Percentiles rank a stretch among this genome's conserved stretches.
phyloP scores from a whole-genome alignment of 2,113 vertebrate genomes.

The Ageneiosus marmoratus region DNA sequence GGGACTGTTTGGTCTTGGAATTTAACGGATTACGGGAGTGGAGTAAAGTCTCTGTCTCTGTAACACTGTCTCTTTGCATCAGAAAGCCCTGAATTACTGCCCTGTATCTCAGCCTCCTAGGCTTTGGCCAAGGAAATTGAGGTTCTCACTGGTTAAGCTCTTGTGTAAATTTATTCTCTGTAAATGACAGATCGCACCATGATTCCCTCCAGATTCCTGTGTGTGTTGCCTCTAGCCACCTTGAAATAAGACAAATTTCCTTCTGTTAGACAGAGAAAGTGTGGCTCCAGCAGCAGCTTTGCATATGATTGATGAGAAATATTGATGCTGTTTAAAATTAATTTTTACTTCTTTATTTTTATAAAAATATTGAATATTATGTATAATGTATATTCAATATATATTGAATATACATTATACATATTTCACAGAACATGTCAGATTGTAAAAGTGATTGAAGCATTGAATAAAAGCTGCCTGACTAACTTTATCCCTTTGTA shows the following conservation, averaged over 20 bases:
- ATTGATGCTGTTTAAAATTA: neutral
- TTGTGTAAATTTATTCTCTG: conserved; percentile 57
- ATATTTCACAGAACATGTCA: neutral
- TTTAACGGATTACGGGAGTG: conserved; percentile 47
- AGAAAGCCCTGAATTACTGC: conserved; percentile 57
- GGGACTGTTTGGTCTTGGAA: conserved; percentile 47
- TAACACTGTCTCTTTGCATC: conserved; percentile 57
- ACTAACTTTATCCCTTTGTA: neutral
- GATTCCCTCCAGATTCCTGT: conserved; percentile 42
- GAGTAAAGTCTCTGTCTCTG: conserved; percentile 51
- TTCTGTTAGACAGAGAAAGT: neutral
- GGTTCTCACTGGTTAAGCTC: conserved; percentile 54
- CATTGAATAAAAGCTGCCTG: neutral
- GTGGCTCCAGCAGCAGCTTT: neutral
- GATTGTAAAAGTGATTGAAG: neutral
- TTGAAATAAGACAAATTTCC: conserved; percentile 30
- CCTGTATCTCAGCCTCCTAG: conserved; percentile 48
- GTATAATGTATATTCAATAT: too few relatives aligned
- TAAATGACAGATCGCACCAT: conserved; percentile 49
- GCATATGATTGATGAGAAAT: neutral
- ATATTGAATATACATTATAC: neutral
- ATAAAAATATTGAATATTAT: neutral
- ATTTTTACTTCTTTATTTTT: neutral
- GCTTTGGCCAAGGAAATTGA: conserved; percentile 56
- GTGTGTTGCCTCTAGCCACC: conserved; percentile 30